A percentile compares a stretch with the other conserved stretches of the same genome.
Conservation (phyloP, 2,113 vertebrate genomes). For the Orcinus orca region DNA sequence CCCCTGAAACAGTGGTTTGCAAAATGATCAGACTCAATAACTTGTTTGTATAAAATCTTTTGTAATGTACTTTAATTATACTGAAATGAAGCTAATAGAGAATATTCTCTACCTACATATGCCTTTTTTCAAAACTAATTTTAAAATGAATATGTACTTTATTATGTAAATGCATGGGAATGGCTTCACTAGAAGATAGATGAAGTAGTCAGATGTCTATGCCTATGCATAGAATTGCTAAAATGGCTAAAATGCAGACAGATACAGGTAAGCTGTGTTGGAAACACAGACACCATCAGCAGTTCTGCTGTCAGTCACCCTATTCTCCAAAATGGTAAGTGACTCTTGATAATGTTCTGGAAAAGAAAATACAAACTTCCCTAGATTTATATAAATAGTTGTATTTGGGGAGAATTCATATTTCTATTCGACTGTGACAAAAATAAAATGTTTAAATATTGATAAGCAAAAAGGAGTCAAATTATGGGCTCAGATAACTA, state of each 20-base stretch:
- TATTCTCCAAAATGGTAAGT: not conserved
- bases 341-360: not conserved
- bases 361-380: not conserved
- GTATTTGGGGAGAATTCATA: not conserved
- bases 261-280: not conserved
- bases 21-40: not conserved
- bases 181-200: not conserved
- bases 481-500: not conserved
- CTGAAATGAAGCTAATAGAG: slow-evolving; percentile 10
- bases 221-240: not conserved
- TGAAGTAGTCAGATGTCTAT: not conserved
- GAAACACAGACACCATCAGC: not conserved
- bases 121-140: not conserved
- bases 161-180: not conserved
- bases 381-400: not conserved
- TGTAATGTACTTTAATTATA: not conserved
- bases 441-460: not conserved
- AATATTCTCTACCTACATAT: not conserved
- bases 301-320: not conserved
- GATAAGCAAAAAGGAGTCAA: not conserved
- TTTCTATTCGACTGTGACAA: not conserved
- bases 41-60: not conserved
- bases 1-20: not conserved
- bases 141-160: not conserved
- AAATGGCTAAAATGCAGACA: not conserved